Conservation (phyloP, 2,113 vertebrate species). For the Empidonax alnorum region DNA sequence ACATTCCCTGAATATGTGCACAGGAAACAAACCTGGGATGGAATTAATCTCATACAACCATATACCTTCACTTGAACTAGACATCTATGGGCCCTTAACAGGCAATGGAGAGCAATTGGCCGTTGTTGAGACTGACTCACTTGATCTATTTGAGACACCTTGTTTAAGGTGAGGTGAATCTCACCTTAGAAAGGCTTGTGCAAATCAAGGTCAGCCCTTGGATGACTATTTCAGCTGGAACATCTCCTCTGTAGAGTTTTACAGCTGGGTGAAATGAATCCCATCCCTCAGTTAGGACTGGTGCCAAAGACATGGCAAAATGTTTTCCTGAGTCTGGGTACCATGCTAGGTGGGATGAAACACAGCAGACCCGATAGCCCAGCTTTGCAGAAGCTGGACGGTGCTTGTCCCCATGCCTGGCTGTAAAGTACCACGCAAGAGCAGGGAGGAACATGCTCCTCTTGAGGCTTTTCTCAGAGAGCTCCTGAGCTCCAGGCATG, state of each 20-base stretch:
- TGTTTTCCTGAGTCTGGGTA: background rate
- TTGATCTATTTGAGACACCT: background rate
- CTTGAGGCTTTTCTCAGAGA: background rate
- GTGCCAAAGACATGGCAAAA: background rate
- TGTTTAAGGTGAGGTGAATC: background rate
- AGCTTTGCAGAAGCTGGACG: background rate
- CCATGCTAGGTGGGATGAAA: background rate
- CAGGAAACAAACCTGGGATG: background rate
- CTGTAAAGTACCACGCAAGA: background rate
- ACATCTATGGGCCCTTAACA: background rate
- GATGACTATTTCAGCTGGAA: background rate
- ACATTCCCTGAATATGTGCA: background rate
- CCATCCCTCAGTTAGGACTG: background rate
- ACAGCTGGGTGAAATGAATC: background rate
- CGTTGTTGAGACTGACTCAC: background rate
- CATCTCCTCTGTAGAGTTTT: background rate
- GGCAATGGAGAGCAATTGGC: background rate
- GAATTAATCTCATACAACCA: background rate
- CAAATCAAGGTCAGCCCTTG: background rate
- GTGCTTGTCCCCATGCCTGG: background rate
- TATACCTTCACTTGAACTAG: background rate
- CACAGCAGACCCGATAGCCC: rapidly evolving
- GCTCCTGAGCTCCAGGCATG: background rate
- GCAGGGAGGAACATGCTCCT: background rate
- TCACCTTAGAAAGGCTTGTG: background rate